These are phyloP conservation scores for Drosophila ustulata DNA, from an alignment of 2,888 invertebrate genomes.

Conservation along the genomic window DNA sequence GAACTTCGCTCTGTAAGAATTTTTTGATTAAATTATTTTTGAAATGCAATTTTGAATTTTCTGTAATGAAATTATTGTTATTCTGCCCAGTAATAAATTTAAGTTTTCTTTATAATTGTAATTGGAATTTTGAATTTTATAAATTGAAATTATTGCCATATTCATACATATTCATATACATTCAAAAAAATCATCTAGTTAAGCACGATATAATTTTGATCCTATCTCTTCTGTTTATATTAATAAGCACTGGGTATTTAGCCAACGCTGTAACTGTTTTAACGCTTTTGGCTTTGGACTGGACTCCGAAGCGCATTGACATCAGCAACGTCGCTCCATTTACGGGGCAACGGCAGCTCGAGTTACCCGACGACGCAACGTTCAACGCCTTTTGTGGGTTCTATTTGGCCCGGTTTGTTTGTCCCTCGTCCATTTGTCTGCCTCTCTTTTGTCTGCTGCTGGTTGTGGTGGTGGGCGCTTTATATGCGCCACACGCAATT, in stretches of 20 bases:
- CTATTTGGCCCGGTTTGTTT: constrained; percentile 55
- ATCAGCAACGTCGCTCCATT: constrained; percentile 70
- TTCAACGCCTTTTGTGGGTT: constrained; percentile 74
- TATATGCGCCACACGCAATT: constrained; percentile 71
- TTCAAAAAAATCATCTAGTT: too few species aligned
- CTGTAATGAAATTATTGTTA: too few species aligned
- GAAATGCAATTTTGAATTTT: too few species aligned
- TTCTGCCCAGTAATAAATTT: too few species aligned
- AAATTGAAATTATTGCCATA: too few species aligned
- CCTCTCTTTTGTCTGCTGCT: constrained; percentile 9
- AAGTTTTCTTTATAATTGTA: too few species aligned
- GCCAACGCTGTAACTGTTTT: constrained; percentile 25
- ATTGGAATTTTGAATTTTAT: too few species aligned
- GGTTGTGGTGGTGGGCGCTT: constrained; percentile 49
- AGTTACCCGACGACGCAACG: constrained; percentile 59
- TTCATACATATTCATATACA: too few species aligned
- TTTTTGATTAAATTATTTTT: too few species aligned
- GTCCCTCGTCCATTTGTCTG: neutral
- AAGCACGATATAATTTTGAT: neutral
- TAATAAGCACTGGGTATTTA: constrained; percentile 2
- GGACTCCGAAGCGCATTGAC: constrained; percentile 65
- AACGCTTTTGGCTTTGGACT: constrained; percentile 46
- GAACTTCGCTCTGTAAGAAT: too few species aligned
- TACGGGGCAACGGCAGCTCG: constrained; percentile 63
- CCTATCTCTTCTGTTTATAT: neutral